Conservation (phyloP, 2,797 vertebrate genomes). For the Catharus ustulatus region DNA sequence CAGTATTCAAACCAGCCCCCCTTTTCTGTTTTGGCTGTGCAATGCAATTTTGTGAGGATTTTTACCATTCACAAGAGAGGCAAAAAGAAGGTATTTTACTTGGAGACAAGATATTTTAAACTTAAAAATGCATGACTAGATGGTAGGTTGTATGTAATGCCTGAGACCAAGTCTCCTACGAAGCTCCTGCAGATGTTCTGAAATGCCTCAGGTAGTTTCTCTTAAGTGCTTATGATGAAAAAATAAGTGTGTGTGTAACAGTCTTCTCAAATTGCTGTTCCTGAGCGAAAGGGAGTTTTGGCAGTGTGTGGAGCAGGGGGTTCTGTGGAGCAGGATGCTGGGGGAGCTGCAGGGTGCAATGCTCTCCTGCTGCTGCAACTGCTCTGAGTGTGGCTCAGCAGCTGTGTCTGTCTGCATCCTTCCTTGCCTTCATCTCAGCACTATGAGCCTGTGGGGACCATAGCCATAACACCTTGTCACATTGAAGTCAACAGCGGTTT, state of each 20-base stretch:
- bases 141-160: background rate
- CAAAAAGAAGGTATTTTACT: rapidly evolving
- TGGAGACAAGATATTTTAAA: background rate
- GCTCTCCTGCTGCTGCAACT: background rate
- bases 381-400: background rate
- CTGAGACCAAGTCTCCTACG: background rate
- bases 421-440: background rate
- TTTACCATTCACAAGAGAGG: background rate
- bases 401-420: background rate
- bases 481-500: background rate
- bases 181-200: background rate
- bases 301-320: rapidly evolving
- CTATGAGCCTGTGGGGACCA: rapidly evolving
- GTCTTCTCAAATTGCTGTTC: background rate
- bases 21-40: background rate
- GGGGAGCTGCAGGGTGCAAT: background rate
- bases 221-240: background rate
- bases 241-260: background rate
- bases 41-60: background rate
- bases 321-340: background rate
- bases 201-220: background rate
- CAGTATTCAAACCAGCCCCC: background rate
- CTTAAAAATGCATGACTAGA: background rate
- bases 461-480: rapidly evolving
- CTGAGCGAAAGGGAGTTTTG: background rate